Evolutionary conservation across 2,113 vertebrate species (phyloP), one percentile per base, ranked within the genome.

Genomic region (Labrus mixtus): DNA sequence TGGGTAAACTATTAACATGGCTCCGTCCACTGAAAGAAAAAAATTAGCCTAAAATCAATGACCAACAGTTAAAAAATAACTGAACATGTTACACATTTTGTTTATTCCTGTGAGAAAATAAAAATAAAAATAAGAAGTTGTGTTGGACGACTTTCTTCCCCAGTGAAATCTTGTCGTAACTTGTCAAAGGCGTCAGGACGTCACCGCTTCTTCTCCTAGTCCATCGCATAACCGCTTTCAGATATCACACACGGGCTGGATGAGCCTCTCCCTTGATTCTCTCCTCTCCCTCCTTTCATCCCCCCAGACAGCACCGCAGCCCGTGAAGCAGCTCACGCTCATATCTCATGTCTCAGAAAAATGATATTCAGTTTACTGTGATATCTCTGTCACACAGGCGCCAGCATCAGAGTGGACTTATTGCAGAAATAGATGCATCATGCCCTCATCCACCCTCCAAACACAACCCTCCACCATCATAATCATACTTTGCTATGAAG

Each of bases 331-430:
- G 71, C 79, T 67, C 22, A 10, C 10, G 10, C 78, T 72, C 56
- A n/a, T 78, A 64, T 80, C 81, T 84, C 81, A 58, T n/a, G 77
- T 70, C 61, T 53, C 41, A 0, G 45, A 73, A 79, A 79, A 82
- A 74, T 76, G 79, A 87, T 79, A 79, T 90, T 89, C 81, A 68
- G 68, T 85, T 90, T 54, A 23, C 78, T 8, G 60, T 69, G 78
- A 82, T 93, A 91, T 93, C 91, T 93, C 77, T 56, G 84, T 88
- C 81, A 79, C 83, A 84, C 90, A 87, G 87, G 64, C 76, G 20
- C 46, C 78, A n/a, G 53, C 78, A 43, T 78, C 73, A 79, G 65
- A 81, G 76, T 68, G 74, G 70, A 80, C 73, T 75, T 66, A 68
- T 41, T 74, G 75, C 70, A 23, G 68, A 45, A 78, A 86, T 83